phyloP scores from a whole-genome alignment of 2,797 vertebrate species.

The Anguilla marmorata region DNA sequence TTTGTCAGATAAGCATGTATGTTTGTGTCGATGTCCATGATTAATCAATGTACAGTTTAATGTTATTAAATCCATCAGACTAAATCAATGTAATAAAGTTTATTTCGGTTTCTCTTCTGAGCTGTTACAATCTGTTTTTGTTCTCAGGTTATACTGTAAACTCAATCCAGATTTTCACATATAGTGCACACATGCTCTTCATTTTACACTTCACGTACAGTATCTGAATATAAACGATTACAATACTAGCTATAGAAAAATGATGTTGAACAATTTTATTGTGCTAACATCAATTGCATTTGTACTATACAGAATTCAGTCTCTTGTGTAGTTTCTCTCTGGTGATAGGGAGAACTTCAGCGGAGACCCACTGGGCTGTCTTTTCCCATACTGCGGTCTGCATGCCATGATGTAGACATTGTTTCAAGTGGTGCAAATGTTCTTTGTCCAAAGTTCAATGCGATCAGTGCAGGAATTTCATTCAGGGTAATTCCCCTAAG shows the following conservation, averaged over 20 bases:
- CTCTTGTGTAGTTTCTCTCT: slow-evolving; percentile 40
- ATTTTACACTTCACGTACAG: background rate
- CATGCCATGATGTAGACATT: too few species aligned
- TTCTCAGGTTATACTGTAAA: background rate
- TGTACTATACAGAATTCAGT: background rate
- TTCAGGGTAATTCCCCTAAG: background rate
- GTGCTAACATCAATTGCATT: background rate
- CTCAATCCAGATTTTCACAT: background rate
- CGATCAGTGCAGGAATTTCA: slow-evolving; percentile 21
- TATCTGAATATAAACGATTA: background rate
- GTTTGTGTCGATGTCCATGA: slow-evolving; percentile 41
- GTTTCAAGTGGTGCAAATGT: background rate
- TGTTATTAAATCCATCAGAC: slow-evolving; percentile 18
- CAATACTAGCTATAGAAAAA: background rate
- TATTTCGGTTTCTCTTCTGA: background rate
- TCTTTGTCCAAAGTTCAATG: background rate
- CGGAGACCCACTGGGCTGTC: background rate
- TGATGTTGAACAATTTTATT: background rate
- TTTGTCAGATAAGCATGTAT: slow-evolving; percentile 47
- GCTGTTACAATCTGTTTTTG: slow-evolving; percentile 36
- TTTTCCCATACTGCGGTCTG: background rate
- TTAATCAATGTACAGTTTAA: slow-evolving; percentile 15
- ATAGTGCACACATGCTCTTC: background rate
- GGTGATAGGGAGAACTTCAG: slow-evolving; percentile 19
- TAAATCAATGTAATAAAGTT: slow-evolving; percentile 39